Evolutionary conservation across 1,140 invertebrate genomes (phyloP), one percentile per base, ranked within the genome.

Genomic region (Zelostemma sp.): DNA sequence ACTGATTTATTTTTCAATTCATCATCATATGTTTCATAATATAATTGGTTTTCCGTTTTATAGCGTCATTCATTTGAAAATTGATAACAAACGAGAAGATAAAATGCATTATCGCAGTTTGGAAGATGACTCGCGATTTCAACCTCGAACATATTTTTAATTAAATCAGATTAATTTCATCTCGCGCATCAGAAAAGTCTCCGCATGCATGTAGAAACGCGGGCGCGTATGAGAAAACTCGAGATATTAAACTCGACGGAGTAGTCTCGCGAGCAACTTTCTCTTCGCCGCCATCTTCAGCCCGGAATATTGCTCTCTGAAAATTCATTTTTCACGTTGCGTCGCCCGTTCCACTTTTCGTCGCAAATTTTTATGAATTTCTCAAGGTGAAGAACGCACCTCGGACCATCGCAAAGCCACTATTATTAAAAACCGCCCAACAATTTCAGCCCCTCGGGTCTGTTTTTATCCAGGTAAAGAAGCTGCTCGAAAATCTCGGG

Each of bases 401-500:
- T 57, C 56, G 4, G 53, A 53, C 16, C 18, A 56, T 38, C 43
- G 31, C 19, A 45, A 57, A 14, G 47, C 47, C 35, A 16, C 12
- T 38, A 50, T 51, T 59, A 67, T 56, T 48, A 55, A 41, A 41
- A 15, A 15, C 14, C 40, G 35, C 15, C 21, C 21, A n/a, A 12
- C 12, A 17, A n/a, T 43, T 41, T 55, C 16, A 14, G 21, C 46
- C 14, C 19, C 12, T 38, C 53, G 40, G 57, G 46, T 57, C 43
- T 47, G 47, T 53, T 56, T 8, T 61, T 28, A 40, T n/a, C n/a
- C 40, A 21, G 11, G 0, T 47, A n/a, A 61, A 50, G 57, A 51
- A 51, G 48, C 48, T 68, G 64, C 51, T 61, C 57, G 18, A 38
- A 33, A 49, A 62, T 55, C 48, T 50, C 16, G 40, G 9, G 19